Percentiles rank a stretch among this genome's conserved stretches.
These are phyloP conservation scores for Brachypodius melanocephalos DNA, from an alignment of 2,113 vertebrate species.

Conservation along the genomic window DNA sequence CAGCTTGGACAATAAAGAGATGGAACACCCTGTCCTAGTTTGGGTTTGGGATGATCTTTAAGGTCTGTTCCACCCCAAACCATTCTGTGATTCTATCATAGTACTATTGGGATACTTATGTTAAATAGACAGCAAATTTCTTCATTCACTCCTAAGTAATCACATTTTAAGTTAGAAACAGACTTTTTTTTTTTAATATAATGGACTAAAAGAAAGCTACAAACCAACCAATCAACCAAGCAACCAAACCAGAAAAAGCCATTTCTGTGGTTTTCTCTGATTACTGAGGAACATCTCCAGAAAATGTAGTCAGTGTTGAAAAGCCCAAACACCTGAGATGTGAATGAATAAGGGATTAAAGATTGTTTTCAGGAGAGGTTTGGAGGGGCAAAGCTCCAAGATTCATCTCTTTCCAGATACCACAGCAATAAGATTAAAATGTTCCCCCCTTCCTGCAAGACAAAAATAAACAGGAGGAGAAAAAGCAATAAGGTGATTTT, in stretches of 20 bases:
- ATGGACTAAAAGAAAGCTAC: not conserved
- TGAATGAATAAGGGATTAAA: not conserved
- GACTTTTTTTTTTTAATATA: not conserved
- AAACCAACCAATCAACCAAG: not conserved
- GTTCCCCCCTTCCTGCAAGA: not conserved
- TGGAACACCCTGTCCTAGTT: not conserved
- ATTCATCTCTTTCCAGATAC: not conserved
- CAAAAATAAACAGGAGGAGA: conserved; percentile 42
- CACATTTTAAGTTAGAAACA: not conserved
- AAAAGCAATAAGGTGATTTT: conserved; percentile 19
- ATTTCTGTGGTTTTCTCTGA: not conserved
- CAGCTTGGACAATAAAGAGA: not conserved
- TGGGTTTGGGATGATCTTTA: not conserved
- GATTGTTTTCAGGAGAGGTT: not conserved
- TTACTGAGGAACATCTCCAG: not conserved
- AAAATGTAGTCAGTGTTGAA: not conserved
- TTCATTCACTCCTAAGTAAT: not conserved
- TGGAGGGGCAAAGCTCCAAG: not conserved
- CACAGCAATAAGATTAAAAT: not conserved
- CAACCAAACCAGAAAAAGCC: not conserved
- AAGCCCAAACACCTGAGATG: not conserved
- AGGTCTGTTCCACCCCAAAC: not conserved
- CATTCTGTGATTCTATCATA: not conserved
- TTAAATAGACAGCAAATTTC: not conserved
- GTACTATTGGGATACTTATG: not conserved